Evolutionary conservation across 2,888 invertebrate genomes (phyloP), one percentile per base, ranked within the genome.

Genomic region (Drosophila flavopinicola): DNA sequence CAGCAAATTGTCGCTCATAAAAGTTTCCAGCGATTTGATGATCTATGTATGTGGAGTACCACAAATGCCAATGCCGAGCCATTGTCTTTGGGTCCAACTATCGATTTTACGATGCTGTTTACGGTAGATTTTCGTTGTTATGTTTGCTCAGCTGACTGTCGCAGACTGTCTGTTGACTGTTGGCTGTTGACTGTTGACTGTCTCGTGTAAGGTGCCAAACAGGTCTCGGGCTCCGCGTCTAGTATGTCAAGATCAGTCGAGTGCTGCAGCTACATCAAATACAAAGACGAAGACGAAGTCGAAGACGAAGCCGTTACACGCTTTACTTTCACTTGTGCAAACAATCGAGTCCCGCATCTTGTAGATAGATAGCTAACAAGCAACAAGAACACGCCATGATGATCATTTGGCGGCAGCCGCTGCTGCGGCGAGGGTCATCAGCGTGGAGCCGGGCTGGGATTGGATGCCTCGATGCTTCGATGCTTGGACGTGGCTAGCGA

Each of bases 301-400:
- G 11, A n/a, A 24, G 4, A n/a, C 11, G 6, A 48, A 59, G 58
- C 53, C 42, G 75, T 85, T 75, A 78, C 67, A 71, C 71, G 71
- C 68, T 61, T 64, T 72, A 85, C 84, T 84, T 84, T 84, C 84
- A 84, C 84, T 84, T 84, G 84, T 86, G 71, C 74, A 84, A 84
- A 84, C 70, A 86, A 82, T 39, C 29, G 6, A 65, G 49, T 44
- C 52, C 37, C 39, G 35, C n/a, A n/a, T n/a, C n/a, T n/a, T n/a
- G n/a, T n/a, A n/a, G n/a, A n/a, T n/a, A n/a, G n/a, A n/a, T n/a
- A n/a, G n/a, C n/a, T n/a, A n/a, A n/a, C n/a, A n/a, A 27, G 47
- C 17, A 23, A 15, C 58, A 70, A 72, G 71, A 71, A 71, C 45
- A 51, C 17, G 15, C 30, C 20, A 17, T 53, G 32, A 35, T 39